Evolutionary conservation across 2,888 invertebrate species (phyloP).

Genomic region (Xylota sylvarum): DNA sequence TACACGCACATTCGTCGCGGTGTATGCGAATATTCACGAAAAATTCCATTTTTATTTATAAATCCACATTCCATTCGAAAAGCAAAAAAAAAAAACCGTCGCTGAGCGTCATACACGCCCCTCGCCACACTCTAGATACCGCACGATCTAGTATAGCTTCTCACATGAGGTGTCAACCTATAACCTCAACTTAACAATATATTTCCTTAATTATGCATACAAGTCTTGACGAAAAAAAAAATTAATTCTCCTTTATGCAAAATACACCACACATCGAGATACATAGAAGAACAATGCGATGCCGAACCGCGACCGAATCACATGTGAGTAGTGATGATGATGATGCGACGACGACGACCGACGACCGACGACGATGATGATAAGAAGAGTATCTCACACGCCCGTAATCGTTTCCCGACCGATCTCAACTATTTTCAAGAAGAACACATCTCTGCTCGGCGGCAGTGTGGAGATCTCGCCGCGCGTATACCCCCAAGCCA

Average conservation of each 20-base stretch:
- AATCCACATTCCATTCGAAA: conserved; percentile 68
- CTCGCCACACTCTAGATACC: not conserved
- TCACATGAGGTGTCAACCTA: conserved; percentile 32
- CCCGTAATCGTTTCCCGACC: conserved; percentile 77
- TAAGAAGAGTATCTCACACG: conserved; percentile 74
- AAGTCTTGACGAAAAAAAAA: conserved; percentile 24
- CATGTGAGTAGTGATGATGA: conserved; percentile 61
- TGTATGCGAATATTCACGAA: conserved; percentile 40
- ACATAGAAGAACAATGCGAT: conserved; percentile 20
- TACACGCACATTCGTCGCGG: conserved; percentile 20
- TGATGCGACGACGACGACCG: conserved; percentile 8
- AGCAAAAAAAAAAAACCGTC: conserved; percentile 9
- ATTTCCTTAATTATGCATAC: conserved; percentile 21
- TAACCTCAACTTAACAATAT: conserved; percentile 44
- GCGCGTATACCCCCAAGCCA: conserved; percentile 48
- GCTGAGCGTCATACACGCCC: conserved; percentile 12
- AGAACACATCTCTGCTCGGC: conserved; percentile 65
- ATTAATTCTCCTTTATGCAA: conserved; percentile 50
- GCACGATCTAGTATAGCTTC: conserved; percentile 1
- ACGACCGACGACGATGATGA: conserved; percentile 48
- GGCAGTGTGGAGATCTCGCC: conserved; percentile 39
- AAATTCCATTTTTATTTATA: conserved; percentile 66
- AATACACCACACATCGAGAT: conserved; percentile 18
- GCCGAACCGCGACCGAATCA: conserved; percentile 32
- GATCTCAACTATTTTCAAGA: conserved; percentile 75